Base-by-base conservation (phyloP, 2,888 invertebrate species). In the Agrotis segetum region DNA sequence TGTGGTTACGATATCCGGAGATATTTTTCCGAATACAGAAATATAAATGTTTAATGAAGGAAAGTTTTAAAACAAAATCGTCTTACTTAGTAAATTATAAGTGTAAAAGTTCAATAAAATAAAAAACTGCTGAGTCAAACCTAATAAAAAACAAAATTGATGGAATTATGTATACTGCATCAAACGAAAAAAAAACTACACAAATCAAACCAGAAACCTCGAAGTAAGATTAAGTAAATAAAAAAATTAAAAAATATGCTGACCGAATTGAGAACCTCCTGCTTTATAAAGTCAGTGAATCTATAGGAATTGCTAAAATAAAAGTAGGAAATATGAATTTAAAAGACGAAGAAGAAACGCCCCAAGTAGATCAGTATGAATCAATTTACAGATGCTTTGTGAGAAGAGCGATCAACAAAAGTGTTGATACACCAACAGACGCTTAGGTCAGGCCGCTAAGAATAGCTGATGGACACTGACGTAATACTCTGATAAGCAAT, bases 401-500 rank as follows among this genome's bases (percentile, higher is more conserved):
- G 55, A 67, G 50, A 53, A 53, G 60, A 64, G 62, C 17, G 34
- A 64, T 74, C 70, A 56, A 67, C 77, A 74, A 74, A 70, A 70
- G 55, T 47, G 66, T 66, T 74, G 65, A 76, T 55, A 67, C 46
- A 14, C 24, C 49, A 70, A 66, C 65, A 66, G 52, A 29, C 68
- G 67, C 76, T 83, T 79, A 81, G 65, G 73, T 82, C 84, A 74
- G 75, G 55, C 61, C 9, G 66, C 74, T 72, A 74, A 87, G 78
- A 88, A 88, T 88, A 87, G 84, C 76, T 71, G 66, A 82, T 69
- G 82, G 68, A 70, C 77, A 77, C 64, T 84, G 86, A 88, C 85
- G 84, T 84, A 87, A 87, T 76, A 62, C 19, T 52, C 17, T 70
- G 71, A 82, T 79, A 79, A 77, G 62, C 65, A 64, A 71, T 67